Evolutionary conservation across 1,140 invertebrate species (phyloP), one percentile per base, ranked within the genome.

Genomic region (Pachypeltis micranthus): DNA sequence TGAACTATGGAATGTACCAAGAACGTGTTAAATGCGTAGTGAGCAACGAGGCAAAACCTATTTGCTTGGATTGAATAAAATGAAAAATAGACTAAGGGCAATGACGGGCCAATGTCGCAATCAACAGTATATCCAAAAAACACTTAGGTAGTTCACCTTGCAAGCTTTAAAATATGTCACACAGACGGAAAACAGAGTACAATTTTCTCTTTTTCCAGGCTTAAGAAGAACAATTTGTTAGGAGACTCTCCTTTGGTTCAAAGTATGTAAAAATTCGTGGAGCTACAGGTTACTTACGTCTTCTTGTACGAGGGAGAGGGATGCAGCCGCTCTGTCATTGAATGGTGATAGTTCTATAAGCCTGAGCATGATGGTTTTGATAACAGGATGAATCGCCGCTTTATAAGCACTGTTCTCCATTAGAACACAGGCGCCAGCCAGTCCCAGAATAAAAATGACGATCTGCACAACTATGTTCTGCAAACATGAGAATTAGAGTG

Each of bases 271-370:
- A 23, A 16, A 23, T 44, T 7, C 28, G 24, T 62, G 34, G 29
- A 39, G 64, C n/a, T n/a, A n/a, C n/a, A n/a, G n/a, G n/a, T n/a
- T n/a, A 74, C 83, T 84, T 79, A 91, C 90, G 65, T 86, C 85
- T 80, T 93, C 89, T 73, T 93, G 91, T 16, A 93, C 83, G 74
- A 88, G 80, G 66, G 83, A 80, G 0, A 93, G 76, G 31, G 86
- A 82, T 10, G 80, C 70, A 66, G 69, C 67, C n/a, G 82, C 76
- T 47, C 77, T 74, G 59, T 85, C 81, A 66, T 85, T 80, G 69
- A 84, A 81, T 25, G 81, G 85, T 67, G 85, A 81, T 69, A 85
- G 82, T 24, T 81, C 84, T 24, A 93, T 90, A 16, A 91, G 79
- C 10, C 78, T 71, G n/a, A 79, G 75, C 75, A 93, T 83, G 16